Evolutionary conservation across 2,113 vertebrate genomes (phyloP).

Genomic region (Aptenodytes patagonicus): DNA sequence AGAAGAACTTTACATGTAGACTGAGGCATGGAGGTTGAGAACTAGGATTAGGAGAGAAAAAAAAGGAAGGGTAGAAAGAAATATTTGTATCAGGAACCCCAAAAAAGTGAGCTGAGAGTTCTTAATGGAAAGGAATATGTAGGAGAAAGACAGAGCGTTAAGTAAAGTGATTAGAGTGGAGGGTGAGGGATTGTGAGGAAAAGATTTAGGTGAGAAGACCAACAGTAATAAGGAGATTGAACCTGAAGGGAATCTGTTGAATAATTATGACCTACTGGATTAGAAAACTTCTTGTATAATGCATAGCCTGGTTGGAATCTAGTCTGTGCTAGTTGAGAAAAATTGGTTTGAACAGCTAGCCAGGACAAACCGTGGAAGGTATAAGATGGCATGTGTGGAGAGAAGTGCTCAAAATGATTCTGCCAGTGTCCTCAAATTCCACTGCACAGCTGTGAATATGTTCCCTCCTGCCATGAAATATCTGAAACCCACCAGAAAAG

Average conservation of each 20-base stretch:
- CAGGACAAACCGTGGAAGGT: not conserved
- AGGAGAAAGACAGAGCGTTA: not conserved
- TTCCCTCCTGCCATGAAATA: not conserved
- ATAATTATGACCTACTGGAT: not conserved
- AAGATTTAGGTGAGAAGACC: not conserved
- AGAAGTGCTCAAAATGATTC: not conserved
- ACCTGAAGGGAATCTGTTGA: not conserved
- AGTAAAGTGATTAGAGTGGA: not conserved
- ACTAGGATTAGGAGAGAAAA: not conserved
- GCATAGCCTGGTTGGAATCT: not conserved
- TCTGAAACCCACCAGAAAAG: not conserved
- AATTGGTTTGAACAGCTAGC: not conserved
- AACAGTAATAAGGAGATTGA: not conserved
- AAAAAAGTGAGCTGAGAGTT: not conserved
- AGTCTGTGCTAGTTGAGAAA: not conserved
- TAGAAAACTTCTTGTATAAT: not conserved
- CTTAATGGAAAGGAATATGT: not conserved
- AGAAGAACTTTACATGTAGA: not conserved
- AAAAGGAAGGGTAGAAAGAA: not conserved
- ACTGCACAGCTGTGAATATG: not conserved
- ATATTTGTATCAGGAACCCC: not conserved
- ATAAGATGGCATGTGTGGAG: not conserved
- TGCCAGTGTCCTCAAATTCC: not conserved
- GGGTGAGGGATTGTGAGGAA: not conserved
- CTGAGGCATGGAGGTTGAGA: not conserved